Evolutionary conservation across 2,888 invertebrate species (phyloP).

Genomic region (Trissoscelio sp.): DNA sequence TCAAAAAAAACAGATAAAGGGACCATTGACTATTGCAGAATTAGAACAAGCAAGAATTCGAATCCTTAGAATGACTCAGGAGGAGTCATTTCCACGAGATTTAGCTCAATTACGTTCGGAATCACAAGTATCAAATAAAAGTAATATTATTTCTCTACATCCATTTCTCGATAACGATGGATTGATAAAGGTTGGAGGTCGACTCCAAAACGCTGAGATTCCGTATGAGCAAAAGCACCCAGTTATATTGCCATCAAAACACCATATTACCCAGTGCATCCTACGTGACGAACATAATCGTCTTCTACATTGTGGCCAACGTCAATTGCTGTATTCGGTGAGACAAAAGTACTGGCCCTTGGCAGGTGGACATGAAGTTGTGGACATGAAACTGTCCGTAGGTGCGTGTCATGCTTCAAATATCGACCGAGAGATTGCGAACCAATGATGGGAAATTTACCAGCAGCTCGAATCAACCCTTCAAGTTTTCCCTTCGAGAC

Average conservation of each 20-base stretch:
- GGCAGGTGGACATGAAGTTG: background rate
- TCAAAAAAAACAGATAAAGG: background rate
- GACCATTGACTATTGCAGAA: background rate
- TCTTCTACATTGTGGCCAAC: background rate
- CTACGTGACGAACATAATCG: background rate
- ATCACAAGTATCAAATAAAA: slow-evolving; percentile 1
- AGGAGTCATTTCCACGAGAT: slow-evolving; percentile 9
- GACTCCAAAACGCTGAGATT: slow-evolving; percentile 2
- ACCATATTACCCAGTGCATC: background rate
- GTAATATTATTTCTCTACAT: background rate
- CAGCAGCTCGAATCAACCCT: background rate
- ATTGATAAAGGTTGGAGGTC: slow-evolving; percentile 16
- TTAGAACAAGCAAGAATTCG: background rate
- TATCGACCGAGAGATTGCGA: background rate
- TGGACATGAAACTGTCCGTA: background rate
- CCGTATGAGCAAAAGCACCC: slow-evolving; percentile 1
- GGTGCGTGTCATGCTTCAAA: background rate
- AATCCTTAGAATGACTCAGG: slow-evolving; percentile 8
- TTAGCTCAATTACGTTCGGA: background rate
- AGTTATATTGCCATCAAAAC: slow-evolving; percentile 12
- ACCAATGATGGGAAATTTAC: too few species aligned
- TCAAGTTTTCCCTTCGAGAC: background rate
- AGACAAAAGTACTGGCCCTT: too few species aligned
- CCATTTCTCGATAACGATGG: slow-evolving; percentile 12
- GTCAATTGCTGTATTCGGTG: background rate